phyloP scores from a whole-genome alignment of 2,113 vertebrate genomes.

The Hydropotes inermis region DNA sequence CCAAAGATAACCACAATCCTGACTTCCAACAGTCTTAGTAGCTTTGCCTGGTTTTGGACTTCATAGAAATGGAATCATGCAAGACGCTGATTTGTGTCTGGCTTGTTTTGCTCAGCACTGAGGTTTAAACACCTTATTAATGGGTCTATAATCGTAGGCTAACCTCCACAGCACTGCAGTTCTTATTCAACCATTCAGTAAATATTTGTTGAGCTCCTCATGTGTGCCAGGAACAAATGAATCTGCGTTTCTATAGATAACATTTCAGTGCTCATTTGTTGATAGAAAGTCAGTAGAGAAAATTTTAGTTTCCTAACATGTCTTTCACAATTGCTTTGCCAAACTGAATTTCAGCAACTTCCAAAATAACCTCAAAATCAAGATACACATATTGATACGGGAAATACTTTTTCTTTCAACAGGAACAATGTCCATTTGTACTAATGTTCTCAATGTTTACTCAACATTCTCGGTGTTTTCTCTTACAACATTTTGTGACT shows the following conservation, averaged over 20 bases:
- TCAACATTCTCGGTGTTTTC: constrained; percentile 16
- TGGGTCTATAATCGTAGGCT: background rate
- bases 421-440: constrained; percentile 37
- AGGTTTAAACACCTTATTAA: background rate
- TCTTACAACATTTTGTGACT: constrained; percentile 13
- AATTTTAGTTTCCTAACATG: constrained; percentile 33
- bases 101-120: background rate
- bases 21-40: background rate
- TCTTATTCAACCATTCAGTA: constrained; percentile 4
- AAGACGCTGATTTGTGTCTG: background rate
- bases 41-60: background rate
- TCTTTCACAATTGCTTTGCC: constrained; percentile 68
- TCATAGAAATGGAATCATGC: background rate
- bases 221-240: constrained; percentile 7
- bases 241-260: constrained; percentile 18
- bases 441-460: background rate
- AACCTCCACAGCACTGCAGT: background rate
- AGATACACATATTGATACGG: constrained; percentile 42
- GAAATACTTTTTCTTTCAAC: constrained; percentile 61
- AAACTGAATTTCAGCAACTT: constrained; percentile 69
- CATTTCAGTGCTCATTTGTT: constrained; percentile 38
- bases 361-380: constrained; percentile 69
- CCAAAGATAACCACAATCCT: background rate
- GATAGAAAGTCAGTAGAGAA: constrained; percentile 30
- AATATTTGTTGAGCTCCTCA: background rate